phyloP scores from a whole-genome alignment of 2,797 vertebrate genomes.

The Alouatta caraya region DNA sequence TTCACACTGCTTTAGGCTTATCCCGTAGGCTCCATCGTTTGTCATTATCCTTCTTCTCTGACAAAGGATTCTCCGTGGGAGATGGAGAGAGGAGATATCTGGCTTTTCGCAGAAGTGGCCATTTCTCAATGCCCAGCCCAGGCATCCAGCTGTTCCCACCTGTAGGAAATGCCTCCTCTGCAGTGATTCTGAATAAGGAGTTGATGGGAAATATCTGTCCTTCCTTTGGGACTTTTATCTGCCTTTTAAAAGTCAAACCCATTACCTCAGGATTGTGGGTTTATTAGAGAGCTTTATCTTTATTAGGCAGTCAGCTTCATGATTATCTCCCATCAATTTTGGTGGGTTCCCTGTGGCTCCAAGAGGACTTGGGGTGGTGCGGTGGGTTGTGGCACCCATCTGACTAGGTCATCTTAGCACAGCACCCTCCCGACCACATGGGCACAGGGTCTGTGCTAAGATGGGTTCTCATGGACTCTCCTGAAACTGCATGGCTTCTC shows the following conservation, averaged over 20 bases:
- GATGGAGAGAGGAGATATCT: neutral
- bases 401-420: neutral
- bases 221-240: conserved; percentile 26
- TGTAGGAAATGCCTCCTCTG: conserved; percentile 12
- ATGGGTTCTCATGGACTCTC: neutral
- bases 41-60: neutral
- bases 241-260: conserved; percentile 66
- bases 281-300: conserved; percentile 65
- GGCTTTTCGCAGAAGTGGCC: neutral
- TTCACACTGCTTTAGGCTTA: neutral
- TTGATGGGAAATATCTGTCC: conserved; percentile 27
- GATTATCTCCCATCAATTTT: neutral
- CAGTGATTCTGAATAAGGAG: neutral
- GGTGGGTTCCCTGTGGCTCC: neutral
- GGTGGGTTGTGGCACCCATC: neutral
- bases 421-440: neutral
- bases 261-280: conserved; percentile 3
- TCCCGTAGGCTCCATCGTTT: neutral
- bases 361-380: neutral
- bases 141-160: neutral
- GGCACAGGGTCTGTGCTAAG: neutral
- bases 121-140: neutral
- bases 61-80: neutral
- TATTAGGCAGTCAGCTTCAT: conserved; percentile 31
- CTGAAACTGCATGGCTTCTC: neutral